Conservation (phyloP, 1,140 invertebrate genomes). For the Drosophila bocqueti region DNA sequence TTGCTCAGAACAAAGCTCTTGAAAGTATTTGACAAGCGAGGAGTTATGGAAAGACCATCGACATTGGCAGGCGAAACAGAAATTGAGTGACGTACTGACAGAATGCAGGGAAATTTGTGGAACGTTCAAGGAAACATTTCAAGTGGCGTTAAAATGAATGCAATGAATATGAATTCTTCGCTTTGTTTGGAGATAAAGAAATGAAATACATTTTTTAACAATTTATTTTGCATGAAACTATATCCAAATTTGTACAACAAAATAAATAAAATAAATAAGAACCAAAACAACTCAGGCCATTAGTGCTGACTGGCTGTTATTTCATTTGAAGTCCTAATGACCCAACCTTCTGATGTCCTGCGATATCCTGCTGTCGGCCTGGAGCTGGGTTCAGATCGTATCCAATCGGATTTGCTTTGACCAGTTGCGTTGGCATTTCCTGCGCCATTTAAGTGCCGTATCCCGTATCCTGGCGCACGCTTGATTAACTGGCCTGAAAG, state of each 20-base stretch:
- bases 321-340: slow-evolving; percentile 29
- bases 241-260: neutral
- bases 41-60: slow-evolving; percentile 11
- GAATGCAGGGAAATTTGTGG: neutral
- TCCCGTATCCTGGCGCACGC: slow-evolving; percentile 66
- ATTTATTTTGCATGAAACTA: neutral
- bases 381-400: slow-evolving; percentile 20
- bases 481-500: slow-evolving; percentile 51
- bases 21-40: slow-evolving; percentile 6
- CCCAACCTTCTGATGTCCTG: slow-evolving; percentile 17
- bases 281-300: neutral
- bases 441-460: slow-evolving; percentile 64
- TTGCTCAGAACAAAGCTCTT: slow-evolving; percentile 12
- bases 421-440: slow-evolving; percentile 61
- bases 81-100: neutral
- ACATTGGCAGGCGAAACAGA: slow-evolving; percentile 6
- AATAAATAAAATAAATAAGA: neutral
- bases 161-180: neutral
- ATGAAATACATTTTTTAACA: neutral
- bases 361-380: slow-evolving; percentile 6
- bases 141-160: neutral
- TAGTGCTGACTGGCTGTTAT: slow-evolving; percentile 14
- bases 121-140: neutral
- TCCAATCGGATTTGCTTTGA: slow-evolving; percentile 36
- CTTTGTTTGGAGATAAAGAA: neutral